Evolutionary conservation across 2,888 invertebrate genomes (phyloP), one percentile per base, ranked within the genome.

Genomic region (Allolobophora icterica): DNA sequence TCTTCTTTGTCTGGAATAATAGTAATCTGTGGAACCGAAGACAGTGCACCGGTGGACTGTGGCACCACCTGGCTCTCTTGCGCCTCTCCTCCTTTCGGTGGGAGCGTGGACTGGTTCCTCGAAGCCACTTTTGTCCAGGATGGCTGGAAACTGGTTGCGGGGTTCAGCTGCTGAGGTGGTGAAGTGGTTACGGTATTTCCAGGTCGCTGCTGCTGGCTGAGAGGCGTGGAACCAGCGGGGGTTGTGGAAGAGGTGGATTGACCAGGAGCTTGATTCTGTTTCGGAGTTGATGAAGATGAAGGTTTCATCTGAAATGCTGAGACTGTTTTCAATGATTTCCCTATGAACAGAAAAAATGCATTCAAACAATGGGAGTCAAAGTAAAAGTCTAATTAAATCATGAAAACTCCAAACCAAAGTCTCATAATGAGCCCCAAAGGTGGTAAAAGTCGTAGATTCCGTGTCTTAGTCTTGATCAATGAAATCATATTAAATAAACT

Each of bases 231-330:
- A 71, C 71, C 71, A 30, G 71, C n/a, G 52, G 52, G 5, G 52
- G 52, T 24, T 6, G 71, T 0, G n/a, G n/a, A 71, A 30, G n/a
- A 30, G 30, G 71, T 71, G 8, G 71, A 4, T n/a, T 30, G 71
- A 71, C 30, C 71, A 8, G 71, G 71, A 71, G 5, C 5, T 71
- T 87, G 87, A 87, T 34, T 35, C 87, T 34, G 87, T 19, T 87
- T 87, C 35, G 38, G 35, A 33, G 38, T 35, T 38, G 38, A 24
- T 38, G 87, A 30, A 5, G 38, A 24, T 38, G 87, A 30, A 5
- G 87, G 35, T 24, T 87, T 87, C 38, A 38, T 87, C 87, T 87
- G 87, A 35, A 87, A 87, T 6, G 87, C 87, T 5, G 87, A 38
- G 38, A 35, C 24, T 17, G 87, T 38, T 35, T 87, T 35, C 30